Percentiles rank a stretch among this genome's conserved stretches.
These are phyloP conservation scores for Drosophila rufa DNA, from an alignment of 1,140 invertebrate species.

Conservation along the genomic window DNA sequence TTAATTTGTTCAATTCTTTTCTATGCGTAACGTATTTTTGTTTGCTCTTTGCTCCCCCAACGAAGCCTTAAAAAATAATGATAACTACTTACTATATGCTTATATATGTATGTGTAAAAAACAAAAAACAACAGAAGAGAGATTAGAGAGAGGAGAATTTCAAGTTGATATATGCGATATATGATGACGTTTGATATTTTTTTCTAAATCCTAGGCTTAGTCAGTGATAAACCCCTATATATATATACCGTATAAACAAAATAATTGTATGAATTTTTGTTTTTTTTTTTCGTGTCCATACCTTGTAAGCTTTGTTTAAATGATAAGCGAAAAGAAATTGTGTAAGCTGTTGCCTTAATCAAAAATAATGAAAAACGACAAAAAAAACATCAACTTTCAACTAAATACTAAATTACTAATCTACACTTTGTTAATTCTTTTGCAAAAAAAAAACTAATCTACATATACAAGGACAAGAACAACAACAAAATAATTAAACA, in stretches of 20 bases:
- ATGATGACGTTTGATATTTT: constrained; percentile 79
- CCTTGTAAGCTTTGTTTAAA: constrained; percentile 55
- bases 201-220: constrained; percentile 63
- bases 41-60: constrained; percentile 34
- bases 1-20: constrained; percentile 65
- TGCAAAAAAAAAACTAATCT: constrained; percentile 51
- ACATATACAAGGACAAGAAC: constrained; percentile 31
- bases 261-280: constrained; percentile 49
- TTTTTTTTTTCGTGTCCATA: constrained; percentile 56
- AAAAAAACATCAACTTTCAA: constrained; percentile 37
- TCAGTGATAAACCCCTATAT: constrained; percentile 63
- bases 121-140: constrained; percentile 22
- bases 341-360: constrained; percentile 70
- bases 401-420: constrained; percentile 56
- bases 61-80: constrained; percentile 55
- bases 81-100: constrained; percentile 24
- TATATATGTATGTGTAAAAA: constrained; percentile 25
- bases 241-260: constrained; percentile 29
- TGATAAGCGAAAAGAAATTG: constrained; percentile 38
- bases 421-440: constrained; percentile 57
- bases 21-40: constrained; percentile 37
- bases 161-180: constrained; percentile 58
- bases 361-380: constrained; percentile 37
- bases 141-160: constrained; percentile 21
- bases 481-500: constrained; percentile 44